These are phyloP conservation scores for Spodoptera picta DNA, from an alignment of 2,888 invertebrate species.

Conservation along the genomic window DNA sequence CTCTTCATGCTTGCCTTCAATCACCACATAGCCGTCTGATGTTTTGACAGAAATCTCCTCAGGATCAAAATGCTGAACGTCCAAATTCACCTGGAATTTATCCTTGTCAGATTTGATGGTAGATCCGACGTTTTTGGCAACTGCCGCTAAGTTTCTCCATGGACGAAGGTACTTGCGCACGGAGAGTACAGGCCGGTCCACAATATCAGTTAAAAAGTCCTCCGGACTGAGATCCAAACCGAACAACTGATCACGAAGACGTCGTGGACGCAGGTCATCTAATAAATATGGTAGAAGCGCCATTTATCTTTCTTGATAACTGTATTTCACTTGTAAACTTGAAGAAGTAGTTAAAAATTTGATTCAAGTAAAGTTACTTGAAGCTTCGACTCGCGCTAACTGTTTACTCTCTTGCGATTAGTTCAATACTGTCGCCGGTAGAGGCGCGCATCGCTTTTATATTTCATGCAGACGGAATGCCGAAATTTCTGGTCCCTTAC, in stretches of 20 bases:
- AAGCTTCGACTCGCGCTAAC: slow-evolving; percentile 2
- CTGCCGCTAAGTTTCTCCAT: slow-evolving; percentile 79
- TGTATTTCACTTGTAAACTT: slow-evolving; percentile 1
- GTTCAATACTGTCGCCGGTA: slow-evolving; percentile 57
- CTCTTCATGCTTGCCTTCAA: slow-evolving; percentile 94
- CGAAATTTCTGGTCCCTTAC: slow-evolving; percentile 38
- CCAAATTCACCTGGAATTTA: slow-evolving; percentile 91
- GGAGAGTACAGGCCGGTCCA: slow-evolving; percentile 71
- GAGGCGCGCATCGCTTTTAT: slow-evolving; percentile 67
- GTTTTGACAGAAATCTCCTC: slow-evolving; percentile 94
- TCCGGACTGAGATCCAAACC: slow-evolving; percentile 77
- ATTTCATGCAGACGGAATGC: slow-evolving; percentile 38
- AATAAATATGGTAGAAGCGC: slow-evolving; percentile 78
- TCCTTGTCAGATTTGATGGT: slow-evolving; percentile 88
- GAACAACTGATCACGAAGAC: slow-evolving; percentile 78
- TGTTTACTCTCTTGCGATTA: slow-evolving; percentile 28
- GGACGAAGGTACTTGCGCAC: slow-evolving; percentile 75
- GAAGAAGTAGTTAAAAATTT: background rate
- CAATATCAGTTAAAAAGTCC: slow-evolving; percentile 75
- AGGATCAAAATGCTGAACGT: slow-evolving; percentile 93
- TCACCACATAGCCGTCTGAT: slow-evolving; percentile 90
- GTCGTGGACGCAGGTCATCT: slow-evolving; percentile 74
- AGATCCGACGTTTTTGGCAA: slow-evolving; percentile 84
- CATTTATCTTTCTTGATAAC: slow-evolving; percentile 60
- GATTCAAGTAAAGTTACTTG: background rate